Percentiles rank a stretch among this genome's conserved stretches.
Evolutionary conservation across 2,888 invertebrate genomes (phyloP).

Genomic region (Yponomeuta sedellus): DNA sequence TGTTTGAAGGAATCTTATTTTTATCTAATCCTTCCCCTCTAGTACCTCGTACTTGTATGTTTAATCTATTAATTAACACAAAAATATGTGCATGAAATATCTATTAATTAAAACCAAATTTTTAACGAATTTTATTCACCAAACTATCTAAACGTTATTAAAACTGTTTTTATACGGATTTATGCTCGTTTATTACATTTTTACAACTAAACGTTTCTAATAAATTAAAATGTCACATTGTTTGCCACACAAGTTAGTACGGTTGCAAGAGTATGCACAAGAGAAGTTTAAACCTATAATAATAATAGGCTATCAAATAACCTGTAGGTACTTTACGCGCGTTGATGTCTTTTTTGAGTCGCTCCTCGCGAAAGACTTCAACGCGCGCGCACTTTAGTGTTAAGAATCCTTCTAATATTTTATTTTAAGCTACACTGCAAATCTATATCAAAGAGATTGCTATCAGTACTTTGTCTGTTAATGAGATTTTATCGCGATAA

Average conservation of each 20-base stretch:
- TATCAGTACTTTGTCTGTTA: background rate
- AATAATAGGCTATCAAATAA: background rate
- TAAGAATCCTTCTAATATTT: too few species aligned
- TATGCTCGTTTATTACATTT: too few species aligned
- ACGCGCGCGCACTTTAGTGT: background rate
- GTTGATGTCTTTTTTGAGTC: constrained; percentile 10
- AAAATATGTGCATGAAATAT: background rate
- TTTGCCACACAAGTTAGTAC: background rate
- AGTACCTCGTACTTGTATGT: too few species aligned
- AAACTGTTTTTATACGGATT: too few species aligned
- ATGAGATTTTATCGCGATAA: background rate
- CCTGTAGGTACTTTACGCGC: background rate
- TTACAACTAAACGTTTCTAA: background rate
- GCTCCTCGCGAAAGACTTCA: constrained; percentile 1
- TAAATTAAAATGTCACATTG: background rate
- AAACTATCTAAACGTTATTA: too few species aligned
- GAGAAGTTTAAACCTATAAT: background rate
- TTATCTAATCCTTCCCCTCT: too few species aligned
- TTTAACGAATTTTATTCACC: background rate
- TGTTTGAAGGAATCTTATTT: too few species aligned
- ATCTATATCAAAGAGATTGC: too few species aligned
- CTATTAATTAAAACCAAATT: background rate
- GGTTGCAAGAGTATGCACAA: background rate
- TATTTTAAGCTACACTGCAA: too few species aligned
- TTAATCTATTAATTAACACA: too few species aligned